A percentile compares a stretch with the other conserved stretches of the same genome.
Conservation (phyloP, 2,113 vertebrate genomes). For the Pelecanus crispus region DNA sequence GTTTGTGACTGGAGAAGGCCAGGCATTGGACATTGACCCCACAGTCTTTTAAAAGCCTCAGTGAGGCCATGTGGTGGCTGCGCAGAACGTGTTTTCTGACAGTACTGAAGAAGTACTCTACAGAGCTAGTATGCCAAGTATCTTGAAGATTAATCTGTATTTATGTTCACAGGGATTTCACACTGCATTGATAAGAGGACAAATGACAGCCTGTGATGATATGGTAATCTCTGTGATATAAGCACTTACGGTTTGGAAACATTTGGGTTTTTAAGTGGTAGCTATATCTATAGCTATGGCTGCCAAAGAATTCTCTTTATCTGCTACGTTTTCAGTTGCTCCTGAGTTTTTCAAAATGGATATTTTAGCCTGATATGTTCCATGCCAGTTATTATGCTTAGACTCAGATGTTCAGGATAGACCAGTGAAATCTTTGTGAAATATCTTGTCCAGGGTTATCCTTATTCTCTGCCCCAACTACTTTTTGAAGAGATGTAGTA, state of each 20-base stretch:
- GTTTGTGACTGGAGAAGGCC: not conserved
- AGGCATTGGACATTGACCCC: not conserved
- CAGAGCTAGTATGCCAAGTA: not conserved
- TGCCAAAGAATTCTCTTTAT: constrained; percentile 27
- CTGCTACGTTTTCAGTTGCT: not conserved
- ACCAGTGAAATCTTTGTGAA: not conserved
- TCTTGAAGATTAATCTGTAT: constrained; percentile 16
- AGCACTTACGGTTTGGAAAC: constrained; percentile 1
- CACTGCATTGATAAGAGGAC: not conserved
- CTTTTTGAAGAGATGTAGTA: not conserved
- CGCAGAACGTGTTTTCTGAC: not conserved
- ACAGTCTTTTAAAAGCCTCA: not conserved
- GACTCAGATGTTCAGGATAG: not conserved
- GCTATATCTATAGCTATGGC: not conserved
- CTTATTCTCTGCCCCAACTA: not conserved
- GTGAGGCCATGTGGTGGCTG: not conserved
- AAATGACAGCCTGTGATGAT: constrained; percentile 21
- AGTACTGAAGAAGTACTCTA: not conserved
- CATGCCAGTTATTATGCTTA: not conserved
- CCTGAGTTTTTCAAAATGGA: not conserved
- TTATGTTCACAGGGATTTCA: not conserved
- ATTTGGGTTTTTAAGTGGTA: not conserved
- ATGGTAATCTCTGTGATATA: constrained; percentile 14
- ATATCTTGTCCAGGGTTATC: not conserved
- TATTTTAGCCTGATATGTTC: not conserved